These are phyloP conservation scores for Salmo trutta DNA, from an alignment of 2,797 vertebrate species.

Conservation along the genomic window DNA sequence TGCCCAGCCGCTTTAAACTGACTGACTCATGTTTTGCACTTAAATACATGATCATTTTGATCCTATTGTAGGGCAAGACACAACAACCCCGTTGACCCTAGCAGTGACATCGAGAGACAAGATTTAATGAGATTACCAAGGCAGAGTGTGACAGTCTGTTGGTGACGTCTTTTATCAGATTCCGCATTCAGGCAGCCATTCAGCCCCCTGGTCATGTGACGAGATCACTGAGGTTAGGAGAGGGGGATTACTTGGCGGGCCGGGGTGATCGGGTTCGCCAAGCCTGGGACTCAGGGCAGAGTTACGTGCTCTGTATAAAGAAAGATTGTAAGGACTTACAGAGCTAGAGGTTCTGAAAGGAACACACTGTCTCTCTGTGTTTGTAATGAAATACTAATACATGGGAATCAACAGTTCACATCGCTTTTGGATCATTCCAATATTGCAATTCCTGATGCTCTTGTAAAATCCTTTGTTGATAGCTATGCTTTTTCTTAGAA, in stretches of 20 bases:
- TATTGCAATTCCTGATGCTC: background rate
- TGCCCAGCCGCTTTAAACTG: background rate
- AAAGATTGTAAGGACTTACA: conserved; percentile 31
- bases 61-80: conserved; percentile 31
- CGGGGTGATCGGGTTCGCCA: conserved; percentile 63
- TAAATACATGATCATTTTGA: conserved; percentile 46
- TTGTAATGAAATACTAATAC: background rate
- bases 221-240: conserved; percentile 58
- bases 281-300: conserved; percentile 41
- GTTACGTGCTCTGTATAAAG: conserved; percentile 38
- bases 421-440: background rate
- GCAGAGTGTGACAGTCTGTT: conserved; percentile 61
- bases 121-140: conserved; percentile 72
- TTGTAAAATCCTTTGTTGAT: background rate
- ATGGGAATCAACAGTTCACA: background rate
- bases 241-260: conserved; percentile 60
- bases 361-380: conserved; percentile 23
- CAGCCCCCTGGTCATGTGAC: conserved; percentile 69
- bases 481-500: too few species aligned
- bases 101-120: conserved; percentile 60
- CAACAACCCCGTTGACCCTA: conserved; percentile 62
- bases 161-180: conserved; percentile 66
- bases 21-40: conserved; percentile 50
- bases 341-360: conserved; percentile 16
- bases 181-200: conserved; percentile 28